phyloP scores from a whole-genome alignment of 2,113 vertebrate genomes.

The Anser brachyrhynchus region DNA sequence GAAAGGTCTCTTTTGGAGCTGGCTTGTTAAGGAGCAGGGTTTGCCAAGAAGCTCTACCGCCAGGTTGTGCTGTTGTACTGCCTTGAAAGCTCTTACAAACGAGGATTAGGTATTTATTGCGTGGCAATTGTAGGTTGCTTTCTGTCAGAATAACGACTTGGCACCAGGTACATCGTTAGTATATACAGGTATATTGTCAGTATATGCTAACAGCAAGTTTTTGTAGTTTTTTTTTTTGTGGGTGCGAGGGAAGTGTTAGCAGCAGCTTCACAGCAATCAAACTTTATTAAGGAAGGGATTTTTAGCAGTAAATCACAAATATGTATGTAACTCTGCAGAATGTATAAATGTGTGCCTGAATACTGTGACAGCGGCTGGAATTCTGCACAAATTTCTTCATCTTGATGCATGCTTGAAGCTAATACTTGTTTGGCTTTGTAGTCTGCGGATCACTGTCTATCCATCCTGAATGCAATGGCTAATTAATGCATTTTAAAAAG shows the following conservation, averaged over 20 bases:
- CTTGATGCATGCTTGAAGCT: not conserved
- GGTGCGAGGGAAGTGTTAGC: not conserved
- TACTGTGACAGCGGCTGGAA: not conserved
- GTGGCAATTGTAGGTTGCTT: not conserved
- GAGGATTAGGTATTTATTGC: not conserved
- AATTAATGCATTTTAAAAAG: rapidly evolving
- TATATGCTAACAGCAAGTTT: not conserved
- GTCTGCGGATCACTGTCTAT: not conserved
- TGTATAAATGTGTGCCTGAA: rapidly evolving
- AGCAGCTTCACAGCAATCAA: not conserved
- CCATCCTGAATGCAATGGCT: not conserved
- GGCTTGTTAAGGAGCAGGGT: not conserved
- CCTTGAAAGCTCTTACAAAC: not conserved
- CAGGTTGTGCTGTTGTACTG: not conserved
- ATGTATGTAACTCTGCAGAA: rapidly evolving
- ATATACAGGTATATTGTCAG: not conserved
- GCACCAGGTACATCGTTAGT: not conserved
- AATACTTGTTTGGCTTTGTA: not conserved
- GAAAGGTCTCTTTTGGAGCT: not conserved
- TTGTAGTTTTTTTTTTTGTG: not conserved
- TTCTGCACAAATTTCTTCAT: not conserved
- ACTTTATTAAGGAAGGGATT: not conserved
- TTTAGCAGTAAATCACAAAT: not conserved
- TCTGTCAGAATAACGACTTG: not conserved
- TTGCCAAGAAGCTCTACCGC: not conserved